Conservation (phyloP, 2,888 invertebrate genomes). For the Agrotis clavis region DNA sequence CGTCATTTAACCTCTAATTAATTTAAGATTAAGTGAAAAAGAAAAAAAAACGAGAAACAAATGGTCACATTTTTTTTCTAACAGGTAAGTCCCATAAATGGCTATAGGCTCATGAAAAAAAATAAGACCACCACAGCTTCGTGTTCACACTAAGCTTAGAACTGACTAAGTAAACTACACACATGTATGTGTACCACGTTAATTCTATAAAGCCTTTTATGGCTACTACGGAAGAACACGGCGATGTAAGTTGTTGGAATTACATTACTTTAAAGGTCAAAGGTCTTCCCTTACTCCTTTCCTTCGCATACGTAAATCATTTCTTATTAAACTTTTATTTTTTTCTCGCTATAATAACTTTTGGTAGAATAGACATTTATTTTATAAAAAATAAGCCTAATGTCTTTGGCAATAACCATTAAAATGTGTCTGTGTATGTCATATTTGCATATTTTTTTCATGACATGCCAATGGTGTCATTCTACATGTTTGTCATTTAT, state of each 20-base stretch:
- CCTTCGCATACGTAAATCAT: background rate
- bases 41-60: no score
- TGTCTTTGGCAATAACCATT: background rate
- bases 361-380: no score
- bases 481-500: slow-evolving; percentile 33
- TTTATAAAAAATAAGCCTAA: no score
- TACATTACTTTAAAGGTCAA: slow-evolving; percentile 30
- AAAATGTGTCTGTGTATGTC: background rate
- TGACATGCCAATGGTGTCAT: background rate
- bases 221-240: slow-evolving; percentile 35
- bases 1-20: no score
- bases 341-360: background rate
- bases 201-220: slow-evolving; percentile 40
- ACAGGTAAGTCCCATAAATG: no score
- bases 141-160: slow-evolving; percentile 7
- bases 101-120: background rate
- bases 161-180: background rate
- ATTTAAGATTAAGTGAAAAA: no score
- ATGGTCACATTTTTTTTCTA: no score
- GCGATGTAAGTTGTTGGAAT: slow-evolving; percentile 28
- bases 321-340: slow-evolving; percentile 4
- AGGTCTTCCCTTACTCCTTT: background rate
- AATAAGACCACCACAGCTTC: background rate
- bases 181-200: slow-evolving; percentile 6
- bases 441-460: no score